Evolutionary conservation across 2,797 vertebrate species (phyloP), one percentile per base, ranked within the genome.

Genomic region (Esox lucius): DNA sequence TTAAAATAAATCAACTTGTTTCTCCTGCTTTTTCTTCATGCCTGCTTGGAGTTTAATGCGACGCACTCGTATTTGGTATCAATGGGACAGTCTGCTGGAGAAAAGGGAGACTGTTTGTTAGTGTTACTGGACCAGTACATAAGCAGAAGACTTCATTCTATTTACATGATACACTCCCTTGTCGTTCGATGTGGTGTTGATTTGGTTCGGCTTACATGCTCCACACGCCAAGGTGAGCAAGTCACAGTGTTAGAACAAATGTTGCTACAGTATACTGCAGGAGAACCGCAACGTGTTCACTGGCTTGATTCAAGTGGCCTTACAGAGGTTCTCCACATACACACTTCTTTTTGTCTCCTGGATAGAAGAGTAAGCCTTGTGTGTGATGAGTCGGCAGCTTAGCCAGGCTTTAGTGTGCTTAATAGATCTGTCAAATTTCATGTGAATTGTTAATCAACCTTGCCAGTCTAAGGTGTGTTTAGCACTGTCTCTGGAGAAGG

Each of bases 121-220:
- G 22, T 24, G 56, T 39, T 35, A 6, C 39, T 59, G 68, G 53
- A 24, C 56, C 39, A 19, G 9, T 13, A 33, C 16, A 42, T n/a
- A 22, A 12, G 39, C 35, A 46, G n/a, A 39, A 70, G 68, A 35
- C 67, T 53, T 13, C 26, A 67, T 72, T 78, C 11, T 59, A 70
- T 69, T 78, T 75, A 71, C 65, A 53, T 49, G 4, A 11, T 75
- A 71, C 22, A 53, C 65, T 69, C 42, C 46, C 56, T 22, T 22
- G 51, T 71, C 65, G 80, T 75, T 82, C 77, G 67, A 26, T 22
- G 46, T 69, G 35, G 35, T 69, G 9, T 42, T 69, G 65, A n/a
- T n/a, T 67, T 39, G 65, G 65, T 39, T 39, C 19, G 28, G 17
- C 65, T 67, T 67, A 65, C 16, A 13, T 65, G 62, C 13, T 61